Percentiles rank a stretch among this genome's conserved stretches.
Conservation (phyloP, 2,888 invertebrate species). For the Lepidonotus clava region DNA sequence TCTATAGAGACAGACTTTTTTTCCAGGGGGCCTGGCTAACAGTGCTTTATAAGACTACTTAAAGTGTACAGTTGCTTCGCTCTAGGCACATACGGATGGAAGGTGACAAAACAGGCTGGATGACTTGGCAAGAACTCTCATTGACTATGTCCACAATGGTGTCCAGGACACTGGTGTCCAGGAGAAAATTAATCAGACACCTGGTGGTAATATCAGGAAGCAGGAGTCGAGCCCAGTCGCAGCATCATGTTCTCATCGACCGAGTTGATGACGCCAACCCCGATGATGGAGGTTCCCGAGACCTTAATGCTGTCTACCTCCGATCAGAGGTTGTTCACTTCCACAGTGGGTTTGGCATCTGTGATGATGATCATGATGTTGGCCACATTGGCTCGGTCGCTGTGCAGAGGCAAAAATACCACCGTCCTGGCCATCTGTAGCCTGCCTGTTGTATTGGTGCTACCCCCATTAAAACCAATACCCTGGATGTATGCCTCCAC, state of each 20-base stretch:
- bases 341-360: conserved; percentile 30
- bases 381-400: background rate
- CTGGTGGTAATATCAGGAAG: background rate
- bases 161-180: background rate
- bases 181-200: background rate
- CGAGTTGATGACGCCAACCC: background rate
- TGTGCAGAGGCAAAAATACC: background rate
- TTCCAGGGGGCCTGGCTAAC: no score
- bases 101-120: background rate
- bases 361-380: conserved; percentile 20
- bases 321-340: background rate
- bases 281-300: background rate
- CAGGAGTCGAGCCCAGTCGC: background rate
- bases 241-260: background rate
- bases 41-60: no score
- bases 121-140: background rate
- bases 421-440: background rate
- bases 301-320: background rate
- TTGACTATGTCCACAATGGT: background rate
- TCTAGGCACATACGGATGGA: background rate
- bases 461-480: conserved; percentile 37
- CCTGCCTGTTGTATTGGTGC: conserved; percentile 51
- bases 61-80: background rate
- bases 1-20: no score
- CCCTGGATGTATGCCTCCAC: background rate